A percentile compares a stretch with the other conserved stretches of the same genome.
Conservation (phyloP, 2,888 invertebrate species). For the Arctia plantaginis region DNA sequence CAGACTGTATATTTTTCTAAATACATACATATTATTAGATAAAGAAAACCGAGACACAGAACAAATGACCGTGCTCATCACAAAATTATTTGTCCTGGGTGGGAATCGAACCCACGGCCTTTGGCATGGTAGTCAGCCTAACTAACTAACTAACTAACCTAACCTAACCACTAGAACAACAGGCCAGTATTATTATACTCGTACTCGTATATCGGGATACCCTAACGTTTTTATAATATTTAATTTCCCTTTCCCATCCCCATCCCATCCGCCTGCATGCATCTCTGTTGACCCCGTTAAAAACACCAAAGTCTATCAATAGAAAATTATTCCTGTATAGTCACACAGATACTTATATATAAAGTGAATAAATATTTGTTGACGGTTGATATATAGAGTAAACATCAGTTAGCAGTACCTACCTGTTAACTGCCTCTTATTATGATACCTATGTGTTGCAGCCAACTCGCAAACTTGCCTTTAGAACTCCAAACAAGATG, state of each 20-base stretch:
- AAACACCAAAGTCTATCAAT: too few relatives aligned
- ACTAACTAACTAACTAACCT: too few relatives aligned
- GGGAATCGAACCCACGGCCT: too few relatives aligned
- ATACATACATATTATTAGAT: too few relatives aligned
- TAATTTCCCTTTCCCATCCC: background rate
- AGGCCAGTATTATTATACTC: background rate
- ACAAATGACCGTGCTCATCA: too few relatives aligned
- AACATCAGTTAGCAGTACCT: background rate
- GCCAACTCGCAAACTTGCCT: constrained; percentile 14
- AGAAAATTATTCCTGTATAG: background rate
- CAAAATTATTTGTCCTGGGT: too few relatives aligned
- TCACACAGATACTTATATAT: background rate
- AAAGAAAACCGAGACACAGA: too few relatives aligned
- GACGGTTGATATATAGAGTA: background rate
- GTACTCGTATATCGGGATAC: too few relatives aligned
- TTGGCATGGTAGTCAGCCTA: too few relatives aligned
- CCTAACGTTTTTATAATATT: background rate
- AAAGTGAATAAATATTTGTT: background rate
- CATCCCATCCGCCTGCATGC: background rate
- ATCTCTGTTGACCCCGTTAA: too few relatives aligned
- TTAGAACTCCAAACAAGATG: constrained; percentile 46
- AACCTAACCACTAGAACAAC: too few relatives aligned
- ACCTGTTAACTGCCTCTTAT: background rate
- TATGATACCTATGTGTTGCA: background rate
- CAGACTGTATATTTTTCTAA: too few relatives aligned